These are phyloP conservation scores for Buathra laborator DNA, from an alignment of 2,888 invertebrate genomes.

Conservation along the genomic window DNA sequence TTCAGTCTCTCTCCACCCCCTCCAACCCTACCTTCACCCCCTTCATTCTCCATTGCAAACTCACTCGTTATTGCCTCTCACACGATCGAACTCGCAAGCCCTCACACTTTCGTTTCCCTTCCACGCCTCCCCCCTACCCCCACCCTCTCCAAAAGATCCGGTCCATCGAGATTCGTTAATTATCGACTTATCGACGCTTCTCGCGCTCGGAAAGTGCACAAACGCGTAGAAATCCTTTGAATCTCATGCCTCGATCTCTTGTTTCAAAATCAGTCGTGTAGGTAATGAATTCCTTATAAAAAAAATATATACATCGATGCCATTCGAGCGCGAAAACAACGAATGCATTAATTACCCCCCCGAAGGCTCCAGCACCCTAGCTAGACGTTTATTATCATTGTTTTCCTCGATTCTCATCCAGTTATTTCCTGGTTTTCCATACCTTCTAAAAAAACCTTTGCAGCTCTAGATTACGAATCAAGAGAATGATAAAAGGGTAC, in stretches of 20 bases:
- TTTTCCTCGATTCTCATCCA: too few species aligned
- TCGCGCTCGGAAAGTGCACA: conserved; percentile 69
- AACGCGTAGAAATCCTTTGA: conserved; percentile 20
- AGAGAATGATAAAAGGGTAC: conserved; percentile 16
- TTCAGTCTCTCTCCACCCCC: conserved; percentile 54
- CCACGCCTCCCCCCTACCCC: neutral
- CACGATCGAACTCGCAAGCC: conserved; percentile 36
- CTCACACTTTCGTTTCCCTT: conserved; percentile 59
- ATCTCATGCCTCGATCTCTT: neutral
- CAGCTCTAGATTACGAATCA: too few species aligned
- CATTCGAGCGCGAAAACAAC: too few species aligned
- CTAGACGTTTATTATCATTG: too few species aligned
- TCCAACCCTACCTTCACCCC: conserved; percentile 15
- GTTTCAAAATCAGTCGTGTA: neutral
- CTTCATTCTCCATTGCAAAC: conserved; percentile 44
- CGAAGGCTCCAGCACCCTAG: too few species aligned
- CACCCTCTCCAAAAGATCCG: neutral
- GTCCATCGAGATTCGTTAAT: conserved; percentile 55
- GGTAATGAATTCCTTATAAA: neutral
- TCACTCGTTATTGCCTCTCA: conserved; percentile 58
- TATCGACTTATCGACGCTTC: conserved; percentile 68
- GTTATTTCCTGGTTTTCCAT: too few species aligned
- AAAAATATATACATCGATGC: neutral
- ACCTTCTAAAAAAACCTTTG: too few species aligned
- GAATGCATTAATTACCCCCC: too few species aligned